Evolutionary conservation across 2,888 invertebrate genomes (phyloP), one percentile per base, ranked within the genome.

Genomic region (Aleiodes testaceus): DNA sequence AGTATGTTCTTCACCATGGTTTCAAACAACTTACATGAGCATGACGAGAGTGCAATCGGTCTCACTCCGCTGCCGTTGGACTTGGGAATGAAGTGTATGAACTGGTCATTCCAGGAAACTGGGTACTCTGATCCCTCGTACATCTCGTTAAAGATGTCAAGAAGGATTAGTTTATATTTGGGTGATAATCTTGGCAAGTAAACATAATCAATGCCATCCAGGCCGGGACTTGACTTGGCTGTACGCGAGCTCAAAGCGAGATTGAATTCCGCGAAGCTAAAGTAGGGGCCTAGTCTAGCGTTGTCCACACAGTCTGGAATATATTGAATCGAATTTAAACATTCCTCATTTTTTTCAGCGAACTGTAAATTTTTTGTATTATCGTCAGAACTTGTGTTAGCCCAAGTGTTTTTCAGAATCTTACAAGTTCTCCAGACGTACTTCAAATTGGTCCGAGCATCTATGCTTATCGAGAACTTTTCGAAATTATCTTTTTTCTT

Each of bases 81-180:
- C 69, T 77, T 78, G 9, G 71, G 45, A 1, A 77, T 70, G 42
- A 77, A 78, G 14, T 73, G 70, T 9, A 75, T 45, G 22, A 55
- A 75, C 3, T 42, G 16, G 11, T 71, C 18, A 2, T 18, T 55
- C 75, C 76, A 72, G 11, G 6, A 6, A n/a, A n/a, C n/a, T n/a
- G 76, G 74, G 30, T 50, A 70, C 1, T 36, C 45, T 11, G 61
- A 44, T 0, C 45, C 26, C 6, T 50, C 12, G 26, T 61, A 73
- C 36, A 73, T 65, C 49, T 73, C 72, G 45, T 76, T 76, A 5
- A 73, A 67, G 18, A 75, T 73, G 45, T 76, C 74, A 9, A 76
- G 14, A 3, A 75, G 44, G 9, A 75, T 30, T 4, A 75, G 26
- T 49, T 72, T 73, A 11, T 42, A 66, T 61, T 72, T 66, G 11